Base-by-base conservation (phyloP, 2,113 vertebrate genomes). In the Irena cyanogastra region DNA sequence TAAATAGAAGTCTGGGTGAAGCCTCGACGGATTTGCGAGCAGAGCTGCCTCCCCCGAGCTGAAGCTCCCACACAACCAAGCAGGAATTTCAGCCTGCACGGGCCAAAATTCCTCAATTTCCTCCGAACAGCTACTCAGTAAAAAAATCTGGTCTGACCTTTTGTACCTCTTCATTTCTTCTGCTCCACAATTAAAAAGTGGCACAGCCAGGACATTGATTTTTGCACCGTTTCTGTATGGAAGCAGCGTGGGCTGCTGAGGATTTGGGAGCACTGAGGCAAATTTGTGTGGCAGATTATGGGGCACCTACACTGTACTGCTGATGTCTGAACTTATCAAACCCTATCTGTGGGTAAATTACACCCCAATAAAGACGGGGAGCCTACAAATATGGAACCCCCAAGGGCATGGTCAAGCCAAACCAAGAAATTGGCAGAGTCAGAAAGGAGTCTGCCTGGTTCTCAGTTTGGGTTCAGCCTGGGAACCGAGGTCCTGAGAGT, bases 51-150 rank as follows among this genome's bases (percentile, higher is more conserved):
- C 66, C 81, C 79, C 53, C 6, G 0, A 54, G 39, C 54, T 8
- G 1, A 83, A 50, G 77, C 96, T 94, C 96, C 97, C 95, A 96
- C 94, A 94, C 90, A 88, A 35, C 68, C 79, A 27, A 52, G 78
- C n/a, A 93, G 83, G 95, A 96, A 97, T 97, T 91, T 92, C 88
- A 87, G 82, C 39, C 0, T 23, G 45, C 15, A 3, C 18, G 39
- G 79, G 92, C 94, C 95, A 96, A 97, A 95, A 96, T 93, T 95
- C 95, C 86, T 87, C 79, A 33, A 91, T 89, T 97, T 95, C 94
- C 84, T 96, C 79, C 90, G n/a, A 94, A 90, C 50, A 72, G 85
- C 87, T 70, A 50, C 82, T 88, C 4, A 10, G 54, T 91, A 56
- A 89, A 87, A 78, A 78, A 88, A 59, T 79, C 72, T 60, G 57